A percentile compares a stretch with the other conserved stretches of the same genome.
These are phyloP conservation scores for Calidris pygmaea DNA, from an alignment of 2,113 vertebrate species.

Conservation along the genomic window DNA sequence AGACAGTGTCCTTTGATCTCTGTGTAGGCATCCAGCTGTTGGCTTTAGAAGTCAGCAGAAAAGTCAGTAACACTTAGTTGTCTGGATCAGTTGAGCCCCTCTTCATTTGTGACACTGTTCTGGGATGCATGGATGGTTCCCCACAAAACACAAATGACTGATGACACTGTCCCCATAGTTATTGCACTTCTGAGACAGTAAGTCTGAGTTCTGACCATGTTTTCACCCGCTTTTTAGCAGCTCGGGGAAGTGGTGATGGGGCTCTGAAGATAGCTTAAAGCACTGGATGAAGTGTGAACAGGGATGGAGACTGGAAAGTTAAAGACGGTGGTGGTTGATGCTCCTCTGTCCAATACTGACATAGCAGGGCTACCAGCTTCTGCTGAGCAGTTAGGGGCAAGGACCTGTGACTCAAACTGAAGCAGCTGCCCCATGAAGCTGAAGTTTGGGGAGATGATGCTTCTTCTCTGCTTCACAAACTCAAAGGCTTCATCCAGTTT, in stretches of 20 bases:
- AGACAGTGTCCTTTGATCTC: constrained; percentile 61
- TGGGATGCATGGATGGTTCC: neutral
- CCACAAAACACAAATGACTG: neutral
- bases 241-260: constrained; percentile 97
- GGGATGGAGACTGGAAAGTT: constrained; percentile 97
- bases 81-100: neutral
- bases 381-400: constrained; percentile 92
- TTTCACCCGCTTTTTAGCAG: constrained; percentile 78
- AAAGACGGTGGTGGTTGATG: constrained; percentile 86
- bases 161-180: constrained; percentile 47
- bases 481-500: constrained; percentile 98
- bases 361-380: constrained; percentile 89
- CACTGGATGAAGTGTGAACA: constrained; percentile 81
- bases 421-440: constrained; percentile 99
- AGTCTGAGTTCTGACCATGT: neutral
- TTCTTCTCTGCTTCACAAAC: constrained; percentile 96
- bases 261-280: constrained; percentile 91
- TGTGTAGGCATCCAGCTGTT: constrained; percentile 44
- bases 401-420: constrained; percentile 96
- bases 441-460: constrained; percentile 98
- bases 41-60: constrained; percentile 45
- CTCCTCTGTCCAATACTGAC: constrained; percentile 79
- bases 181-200: constrained; percentile 71
- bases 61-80: constrained; percentile 5
- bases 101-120: neutral